Conservation (phyloP, 2,888 invertebrate species). For the Synanthedon tipuliformis region DNA sequence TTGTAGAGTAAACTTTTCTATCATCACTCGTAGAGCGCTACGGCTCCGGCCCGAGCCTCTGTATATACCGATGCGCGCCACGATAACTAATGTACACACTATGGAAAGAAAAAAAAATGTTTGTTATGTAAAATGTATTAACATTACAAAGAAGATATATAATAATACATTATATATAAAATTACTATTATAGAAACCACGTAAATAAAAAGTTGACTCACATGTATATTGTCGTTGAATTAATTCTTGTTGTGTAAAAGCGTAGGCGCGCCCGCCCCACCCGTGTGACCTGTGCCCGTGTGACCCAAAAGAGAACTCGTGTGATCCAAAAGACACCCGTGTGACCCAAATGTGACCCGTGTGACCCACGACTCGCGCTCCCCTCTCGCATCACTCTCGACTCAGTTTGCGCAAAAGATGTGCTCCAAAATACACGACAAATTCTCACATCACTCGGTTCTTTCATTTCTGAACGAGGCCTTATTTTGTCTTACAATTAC, state of each 20-base stretch:
- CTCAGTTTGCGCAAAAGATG: conserved; percentile 39
- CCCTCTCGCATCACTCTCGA: conserved; percentile 4
- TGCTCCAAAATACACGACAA: conserved; percentile 57
- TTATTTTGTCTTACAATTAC: conserved; percentile 2
- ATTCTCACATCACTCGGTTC: conserved; percentile 55
- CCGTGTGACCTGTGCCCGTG: not conserved
- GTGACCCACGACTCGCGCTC: not conserved
- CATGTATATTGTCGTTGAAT: conserved; percentile 47
- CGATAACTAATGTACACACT: conserved; percentile 63
- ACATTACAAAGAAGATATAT: conserved; percentile 68
- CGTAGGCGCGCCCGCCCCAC: conserved; percentile 30
- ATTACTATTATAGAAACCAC: conserved; percentile 69
- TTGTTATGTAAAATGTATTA: conserved; percentile 70
- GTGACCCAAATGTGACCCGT: too few species aligned
- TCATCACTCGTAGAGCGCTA: conserved; percentile 49
- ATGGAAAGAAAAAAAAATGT: conserved; percentile 36
- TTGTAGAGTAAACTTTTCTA: conserved; percentile 65
- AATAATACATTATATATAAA: conserved; percentile 64
- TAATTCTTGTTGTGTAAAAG: conserved; percentile 50
- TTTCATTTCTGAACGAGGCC: conserved; percentile 43
- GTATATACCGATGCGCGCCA: conserved; percentile 40
- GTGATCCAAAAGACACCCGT: too few species aligned
- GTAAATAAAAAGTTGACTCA: conserved; percentile 65
- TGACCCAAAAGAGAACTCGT: too few species aligned
- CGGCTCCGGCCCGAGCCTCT: conserved; percentile 30